These are phyloP conservation scores for Corydoras sp. DNA, from an alignment of 2,113 vertebrate genomes.

Conservation along the genomic window DNA sequence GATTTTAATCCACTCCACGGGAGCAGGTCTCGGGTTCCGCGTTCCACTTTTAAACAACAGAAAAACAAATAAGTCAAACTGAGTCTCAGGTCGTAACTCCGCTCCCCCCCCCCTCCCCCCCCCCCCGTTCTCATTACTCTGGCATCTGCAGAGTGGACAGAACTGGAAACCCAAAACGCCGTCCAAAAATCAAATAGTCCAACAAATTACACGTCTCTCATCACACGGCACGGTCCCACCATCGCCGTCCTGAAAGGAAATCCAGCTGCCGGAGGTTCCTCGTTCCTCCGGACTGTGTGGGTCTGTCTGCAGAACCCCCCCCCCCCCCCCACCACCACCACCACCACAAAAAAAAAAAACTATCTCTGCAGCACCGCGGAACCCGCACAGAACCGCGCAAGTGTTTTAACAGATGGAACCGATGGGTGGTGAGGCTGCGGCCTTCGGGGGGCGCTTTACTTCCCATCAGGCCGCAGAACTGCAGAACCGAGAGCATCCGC, in stretches of 20 bases:
- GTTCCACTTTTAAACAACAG: no score
- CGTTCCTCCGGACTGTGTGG: background rate
- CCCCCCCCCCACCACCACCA: no score
- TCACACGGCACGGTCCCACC: background rate
- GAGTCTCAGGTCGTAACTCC: no score
- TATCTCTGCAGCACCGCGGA: background rate
- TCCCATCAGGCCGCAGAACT: background rate
- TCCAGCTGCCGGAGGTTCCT: background rate
- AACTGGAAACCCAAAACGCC: background rate
- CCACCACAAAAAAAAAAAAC: background rate
- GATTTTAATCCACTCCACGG: no score
- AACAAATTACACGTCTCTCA: background rate
- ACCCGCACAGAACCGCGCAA: background rate
- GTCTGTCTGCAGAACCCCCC: background rate
- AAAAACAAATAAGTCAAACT: no score
- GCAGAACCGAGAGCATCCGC: background rate
- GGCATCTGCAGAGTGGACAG: background rate
- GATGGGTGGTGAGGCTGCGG: background rate
- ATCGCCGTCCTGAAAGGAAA: background rate
- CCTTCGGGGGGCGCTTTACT: conserved; percentile 10
- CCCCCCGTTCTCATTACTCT: background rate
- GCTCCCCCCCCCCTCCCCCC: no score
- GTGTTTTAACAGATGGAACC: conserved; percentile 28
- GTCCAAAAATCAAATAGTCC: background rate
- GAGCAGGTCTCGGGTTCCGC: no score